Evolutionary conservation across 2,797 vertebrate genomes (phyloP).

Genomic region (Scarus forsteni): DNA sequence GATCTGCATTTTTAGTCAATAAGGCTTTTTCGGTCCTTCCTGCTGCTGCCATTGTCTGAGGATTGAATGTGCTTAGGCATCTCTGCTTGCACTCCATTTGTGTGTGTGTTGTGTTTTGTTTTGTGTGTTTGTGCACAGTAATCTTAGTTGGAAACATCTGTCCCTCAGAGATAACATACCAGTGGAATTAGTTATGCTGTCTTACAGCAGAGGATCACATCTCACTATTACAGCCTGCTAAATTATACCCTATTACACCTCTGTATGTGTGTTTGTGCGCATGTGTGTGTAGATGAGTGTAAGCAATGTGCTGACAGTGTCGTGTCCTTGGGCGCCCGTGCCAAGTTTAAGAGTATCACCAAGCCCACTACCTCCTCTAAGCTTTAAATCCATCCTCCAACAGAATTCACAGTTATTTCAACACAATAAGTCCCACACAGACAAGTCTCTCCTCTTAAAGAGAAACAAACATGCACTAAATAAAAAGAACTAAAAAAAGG

Average conservation of each 20-base stretch:
- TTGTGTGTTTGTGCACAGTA: constrained; percentile 51
- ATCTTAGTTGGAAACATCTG: constrained; percentile 80
- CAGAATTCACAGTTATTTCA: constrained; percentile 45
- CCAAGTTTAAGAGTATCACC: constrained; percentile 70
- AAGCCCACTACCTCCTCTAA: constrained; percentile 62
- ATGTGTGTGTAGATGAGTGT: constrained; percentile 39
- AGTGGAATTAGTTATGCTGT: constrained; percentile 77
- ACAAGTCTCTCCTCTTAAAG: constrained; percentile 32
- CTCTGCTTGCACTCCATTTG: constrained; percentile 34
- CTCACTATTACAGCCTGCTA: constrained; percentile 73
- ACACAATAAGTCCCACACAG: constrained; percentile 42
- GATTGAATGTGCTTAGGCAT: constrained; percentile 51
- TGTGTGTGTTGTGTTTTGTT: constrained; percentile 37
- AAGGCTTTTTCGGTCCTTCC: constrained; percentile 55
- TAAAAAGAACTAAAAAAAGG: constrained; percentile 5
- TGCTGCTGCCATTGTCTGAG: constrained; percentile 55
- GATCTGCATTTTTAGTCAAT: constrained; percentile 68
- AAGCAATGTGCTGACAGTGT: constrained; percentile 66
- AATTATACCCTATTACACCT: constrained; percentile 76
- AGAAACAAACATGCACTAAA: constrained; percentile 9
- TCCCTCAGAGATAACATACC: constrained; percentile 82
- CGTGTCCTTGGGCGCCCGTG: constrained; percentile 69
- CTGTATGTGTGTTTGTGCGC: constrained; percentile 23
- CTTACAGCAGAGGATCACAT: constrained; percentile 75
- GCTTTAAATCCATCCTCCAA: constrained; percentile 62